These are phyloP conservation scores for Tokudaia muenninki DNA, from an alignment of 2,797 vertebrate genomes.

Conservation along the genomic window DNA sequence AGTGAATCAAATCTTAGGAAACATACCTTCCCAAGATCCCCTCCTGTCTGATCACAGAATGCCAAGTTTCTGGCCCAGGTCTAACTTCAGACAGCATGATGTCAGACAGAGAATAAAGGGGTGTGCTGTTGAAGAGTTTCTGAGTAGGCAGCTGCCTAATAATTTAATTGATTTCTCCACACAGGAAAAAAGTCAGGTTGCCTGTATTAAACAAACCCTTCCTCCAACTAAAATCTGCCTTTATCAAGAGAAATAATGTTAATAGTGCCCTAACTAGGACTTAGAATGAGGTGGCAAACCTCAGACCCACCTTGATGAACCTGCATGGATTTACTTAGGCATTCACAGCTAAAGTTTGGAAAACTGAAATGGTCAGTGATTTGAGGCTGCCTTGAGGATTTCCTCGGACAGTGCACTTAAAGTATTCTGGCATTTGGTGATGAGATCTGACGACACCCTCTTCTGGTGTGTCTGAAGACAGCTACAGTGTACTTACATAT, in stretches of 20 bases:
- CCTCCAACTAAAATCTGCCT: constrained; percentile 41
- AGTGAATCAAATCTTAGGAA: constrained; percentile 44
- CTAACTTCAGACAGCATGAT: neutral
- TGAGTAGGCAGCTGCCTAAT: neutral
- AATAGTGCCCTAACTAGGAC: neutral
- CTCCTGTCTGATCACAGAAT: neutral
- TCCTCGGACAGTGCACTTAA: neutral
- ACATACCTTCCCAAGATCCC: neutral
- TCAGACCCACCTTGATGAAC: neutral
- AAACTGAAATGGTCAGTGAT: neutral
- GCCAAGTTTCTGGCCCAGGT: neutral
- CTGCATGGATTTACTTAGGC: neutral
- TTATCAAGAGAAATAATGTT: neutral
- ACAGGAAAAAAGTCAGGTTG: neutral
- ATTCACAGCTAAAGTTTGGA: neutral
- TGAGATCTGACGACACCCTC: neutral
- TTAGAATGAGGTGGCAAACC: constrained; percentile 1
- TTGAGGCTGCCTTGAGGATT: neutral
- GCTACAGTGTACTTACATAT: no score
- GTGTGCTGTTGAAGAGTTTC: neutral
- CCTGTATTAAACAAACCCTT: neutral
- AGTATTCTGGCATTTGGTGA: neutral
- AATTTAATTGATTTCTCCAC: constrained; percentile 46
- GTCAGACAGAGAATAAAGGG: neutral
- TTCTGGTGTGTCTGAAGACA: no score